phyloP scores from a whole-genome alignment of 2,113 vertebrate species.

The Nipponia nippon region DNA sequence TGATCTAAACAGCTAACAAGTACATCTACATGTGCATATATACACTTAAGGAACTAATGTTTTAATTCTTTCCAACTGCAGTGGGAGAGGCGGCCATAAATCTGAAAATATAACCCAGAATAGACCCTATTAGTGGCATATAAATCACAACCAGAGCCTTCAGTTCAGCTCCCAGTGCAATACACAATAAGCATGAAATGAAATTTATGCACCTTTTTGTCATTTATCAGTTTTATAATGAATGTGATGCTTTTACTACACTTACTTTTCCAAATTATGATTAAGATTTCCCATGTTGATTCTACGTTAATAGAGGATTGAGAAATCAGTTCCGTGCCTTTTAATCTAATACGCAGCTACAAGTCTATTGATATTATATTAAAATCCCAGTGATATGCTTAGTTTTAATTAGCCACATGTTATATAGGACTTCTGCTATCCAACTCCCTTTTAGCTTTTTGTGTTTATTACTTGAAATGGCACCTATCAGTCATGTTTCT shows the following conservation, averaged over 20 bases:
- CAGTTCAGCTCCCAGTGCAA: neutral
- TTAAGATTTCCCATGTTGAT: neutral
- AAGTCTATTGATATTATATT: neutral
- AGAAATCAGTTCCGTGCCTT: neutral
- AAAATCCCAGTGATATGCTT: neutral
- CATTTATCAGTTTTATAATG: neutral
- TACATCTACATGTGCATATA: neutral
- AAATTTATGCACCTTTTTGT: slow-evolving; percentile 9
- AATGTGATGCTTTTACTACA: neutral
- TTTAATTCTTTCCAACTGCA: neutral
- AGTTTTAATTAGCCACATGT: neutral
- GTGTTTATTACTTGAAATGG: neutral
- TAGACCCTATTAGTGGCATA: neutral
- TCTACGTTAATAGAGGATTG: neutral
- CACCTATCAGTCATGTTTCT: neutral
- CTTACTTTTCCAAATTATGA: neutral
- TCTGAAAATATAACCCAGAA: neutral
- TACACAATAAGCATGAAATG: neutral
- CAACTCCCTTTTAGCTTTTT: neutral
- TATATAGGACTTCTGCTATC: neutral
- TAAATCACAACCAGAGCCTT: slow-evolving; percentile 14
- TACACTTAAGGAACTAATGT: neutral
- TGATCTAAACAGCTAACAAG: neutral
- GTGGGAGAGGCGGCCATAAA: slow-evolving; percentile 29
- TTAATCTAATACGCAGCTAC: neutral